Evolutionary conservation across 2,113 vertebrate genomes (phyloP).

Genomic region (Notiomystis cincta): DNA sequence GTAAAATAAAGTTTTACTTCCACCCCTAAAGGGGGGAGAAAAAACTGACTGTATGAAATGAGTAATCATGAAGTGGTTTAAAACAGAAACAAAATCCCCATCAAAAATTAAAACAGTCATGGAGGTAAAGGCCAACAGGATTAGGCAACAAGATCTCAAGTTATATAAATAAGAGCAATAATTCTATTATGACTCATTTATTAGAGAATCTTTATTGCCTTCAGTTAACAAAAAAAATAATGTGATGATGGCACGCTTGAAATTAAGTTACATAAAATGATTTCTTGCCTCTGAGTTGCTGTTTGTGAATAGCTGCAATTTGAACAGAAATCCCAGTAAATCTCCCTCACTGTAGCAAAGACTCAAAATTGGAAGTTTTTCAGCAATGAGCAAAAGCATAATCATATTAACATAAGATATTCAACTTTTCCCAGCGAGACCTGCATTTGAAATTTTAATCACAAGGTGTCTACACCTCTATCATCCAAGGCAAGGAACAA

Average conservation of each 20-base stretch:
- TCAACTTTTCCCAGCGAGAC: background rate
- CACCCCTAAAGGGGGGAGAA: background rate
- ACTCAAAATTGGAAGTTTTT: background rate
- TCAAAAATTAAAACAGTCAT: background rate
- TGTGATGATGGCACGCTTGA: background rate
- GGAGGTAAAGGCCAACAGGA: background rate
- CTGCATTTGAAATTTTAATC: background rate
- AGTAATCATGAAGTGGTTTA: background rate
- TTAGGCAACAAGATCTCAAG: background rate
- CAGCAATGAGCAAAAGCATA: background rate
- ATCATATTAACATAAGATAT: background rate
- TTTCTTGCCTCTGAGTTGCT: background rate
- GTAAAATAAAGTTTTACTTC: background rate
- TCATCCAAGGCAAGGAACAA: background rate
- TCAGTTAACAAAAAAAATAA: background rate
- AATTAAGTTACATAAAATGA: background rate
- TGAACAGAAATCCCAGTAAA: background rate
- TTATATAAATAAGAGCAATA: background rate
- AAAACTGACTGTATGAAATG: background rate
- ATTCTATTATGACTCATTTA: conserved; percentile 6
- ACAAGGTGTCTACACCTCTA: background rate
- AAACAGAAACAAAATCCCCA: background rate
- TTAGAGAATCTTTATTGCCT: background rate
- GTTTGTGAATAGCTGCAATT: background rate
- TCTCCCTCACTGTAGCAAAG: background rate